Base-by-base conservation (phyloP, 2,888 invertebrate genomes). In the Limnephilus auricula region DNA sequence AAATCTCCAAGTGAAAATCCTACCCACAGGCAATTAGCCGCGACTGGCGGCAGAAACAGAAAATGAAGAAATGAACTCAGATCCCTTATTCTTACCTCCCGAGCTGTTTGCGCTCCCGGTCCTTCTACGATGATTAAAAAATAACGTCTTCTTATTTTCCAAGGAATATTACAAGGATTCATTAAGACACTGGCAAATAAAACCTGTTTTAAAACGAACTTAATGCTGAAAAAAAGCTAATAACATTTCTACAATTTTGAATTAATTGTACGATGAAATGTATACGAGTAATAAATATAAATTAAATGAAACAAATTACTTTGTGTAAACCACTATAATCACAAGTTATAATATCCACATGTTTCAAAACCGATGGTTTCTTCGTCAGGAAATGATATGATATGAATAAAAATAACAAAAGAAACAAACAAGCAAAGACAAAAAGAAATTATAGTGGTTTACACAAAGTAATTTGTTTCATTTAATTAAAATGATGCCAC, bases 1-100 rank as follows among this genome's bases (percentile, higher is more conserved):
- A 93, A 93, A 93, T 93, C 92, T 88, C 90, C 79, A 79, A 91
- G 92, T 91, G 91, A 92, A 93, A 93, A 93, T 93, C 93, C 92
- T 89, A 91, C 92, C 93, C 91, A 91, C 89, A 80, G 92, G 93
- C 92, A 93, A 93, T 93, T 93, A 93, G 93, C 90, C 89, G 90
- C 90, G 89, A 91, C 89, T 88, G 90, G 90, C 90, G 92, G 90
- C 32, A 80, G 83, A 37, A 79, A 31, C 40, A 80, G 45, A 85
- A 37, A 80, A 40, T 25, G 90, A 87, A 79, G 84, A 34, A 90
- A 78, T 31, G 79, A 90, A 90, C 31, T 12, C 87, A 82, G 87
- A 87, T 79, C 45, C 18, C 40, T 65, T 65, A 25, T 50, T 50
- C 78, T 80, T 65, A 90, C 82, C 30, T 50, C 15, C 83, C 50